Percentiles rank a stretch among this genome's conserved stretches.
phyloP scores from a whole-genome alignment of 2,888 invertebrate genomes.

The Epinotia ramella region DNA sequence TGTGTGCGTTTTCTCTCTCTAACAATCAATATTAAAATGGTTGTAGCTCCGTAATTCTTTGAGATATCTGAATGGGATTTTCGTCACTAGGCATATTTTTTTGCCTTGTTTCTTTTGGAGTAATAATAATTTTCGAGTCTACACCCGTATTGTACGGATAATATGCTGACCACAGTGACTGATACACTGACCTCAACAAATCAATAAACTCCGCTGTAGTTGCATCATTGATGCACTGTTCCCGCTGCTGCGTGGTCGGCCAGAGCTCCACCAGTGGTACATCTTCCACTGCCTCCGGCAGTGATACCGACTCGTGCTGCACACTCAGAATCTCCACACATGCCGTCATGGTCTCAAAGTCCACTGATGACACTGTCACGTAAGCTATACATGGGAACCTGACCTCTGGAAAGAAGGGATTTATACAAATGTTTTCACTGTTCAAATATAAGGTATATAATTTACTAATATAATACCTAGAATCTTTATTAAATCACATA shows the following conservation, averaged over 20 bases:
- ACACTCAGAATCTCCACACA: conserved; percentile 86
- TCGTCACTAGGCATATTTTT: no score
- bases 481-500: no score
- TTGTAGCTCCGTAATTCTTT: no score
- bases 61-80: no score
- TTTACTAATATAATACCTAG: no score
- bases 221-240: conserved; percentile 84
- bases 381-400: conserved; percentile 88
- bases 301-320: conserved; percentile 86
- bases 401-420: conserved; percentile 71
- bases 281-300: conserved; percentile 86
- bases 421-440: background rate
- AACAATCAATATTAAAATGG: no score
- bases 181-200: conserved; percentile 74
- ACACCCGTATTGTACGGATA: no score
- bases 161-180: background rate
- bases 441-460: no score
- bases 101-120: no score
- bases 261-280: conserved; percentile 86
- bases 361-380: conserved; percentile 84
- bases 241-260: conserved; percentile 86
- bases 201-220: conserved; percentile 88
- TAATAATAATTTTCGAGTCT: no score
- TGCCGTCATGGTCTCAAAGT: conserved; percentile 83
- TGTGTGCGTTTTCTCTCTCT: no score